Evolutionary conservation across 1,140 invertebrate genomes (phyloP), one percentile per base, ranked within the genome.

Genomic region (Trypoxylus dichotomus): DNA sequence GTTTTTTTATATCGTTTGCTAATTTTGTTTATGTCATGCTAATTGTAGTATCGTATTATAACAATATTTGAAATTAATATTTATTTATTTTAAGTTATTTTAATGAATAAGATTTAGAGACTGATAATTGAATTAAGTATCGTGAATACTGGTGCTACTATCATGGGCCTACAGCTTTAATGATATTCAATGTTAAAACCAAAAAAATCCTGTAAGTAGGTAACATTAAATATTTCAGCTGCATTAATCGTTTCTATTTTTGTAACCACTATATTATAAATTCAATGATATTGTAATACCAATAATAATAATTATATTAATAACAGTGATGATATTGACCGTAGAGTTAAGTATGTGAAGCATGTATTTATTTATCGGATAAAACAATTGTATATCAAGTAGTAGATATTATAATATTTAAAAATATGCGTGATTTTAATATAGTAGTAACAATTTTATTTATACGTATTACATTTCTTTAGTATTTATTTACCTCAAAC

Each of bases 311-410:
- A 68, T 68, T 24, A 29, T 68, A 25, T 15, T 68, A 68, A 13
- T 68, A 29, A 68, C 13, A 68, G n/a, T 19, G 47, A 68, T 68
- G 27, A 68, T 68, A 68, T 13, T 68, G 60, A 68, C 7, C 24
- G 21, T 68, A 68, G 60, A 10, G 8, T 27, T 68, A 68, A 68
- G 60, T 68, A 68, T 68, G 60, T 68, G 13, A 68, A 68, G 21
- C 60, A 68, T 68, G 60, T 68, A 24, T 68, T 68, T 68, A 68
- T 68, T 68, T 68, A 68, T 68, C 27, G 60, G 60, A 68, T 68
- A 21, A 25, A 68, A 27, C 27, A 68, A 68, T 68, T 24, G 27
- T 68, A 68, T 68, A 68, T 68, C 60, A 68, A 29, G 21, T 27
- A 27, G 60, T 68, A 54, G 19, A 54, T 54, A 54, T 54, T 37